Conservation (phyloP, 2,113 vertebrate genomes). For the Odobenus rosmarus region DNA sequence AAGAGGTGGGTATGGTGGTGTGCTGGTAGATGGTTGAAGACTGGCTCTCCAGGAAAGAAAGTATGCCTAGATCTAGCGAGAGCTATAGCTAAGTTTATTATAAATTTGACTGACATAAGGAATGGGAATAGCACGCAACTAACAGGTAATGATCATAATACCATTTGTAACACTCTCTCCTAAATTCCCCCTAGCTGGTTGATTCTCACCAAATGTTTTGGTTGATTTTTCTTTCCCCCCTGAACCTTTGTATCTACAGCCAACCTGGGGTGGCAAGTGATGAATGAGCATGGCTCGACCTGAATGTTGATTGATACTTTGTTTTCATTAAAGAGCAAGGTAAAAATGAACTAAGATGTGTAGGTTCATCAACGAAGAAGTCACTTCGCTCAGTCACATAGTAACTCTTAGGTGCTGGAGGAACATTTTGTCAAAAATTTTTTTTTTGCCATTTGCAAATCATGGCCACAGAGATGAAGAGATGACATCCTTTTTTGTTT, state of each 20-base stretch:
- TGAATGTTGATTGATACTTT: background rate
- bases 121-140: background rate
- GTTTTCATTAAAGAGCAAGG: background rate
- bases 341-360: background rate
- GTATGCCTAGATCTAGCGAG: accelerated
- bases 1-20: slow-evolving; percentile 88
- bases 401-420: background rate
- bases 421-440: background rate
- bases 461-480: background rate
- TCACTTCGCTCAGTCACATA: background rate
- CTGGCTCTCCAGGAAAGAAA: background rate
- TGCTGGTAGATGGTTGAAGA: background rate
- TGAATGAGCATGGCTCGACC: too few relatives aligned
- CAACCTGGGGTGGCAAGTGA: background rate
- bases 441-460: background rate
- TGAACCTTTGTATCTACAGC: background rate
- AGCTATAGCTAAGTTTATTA: background rate
- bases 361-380: background rate
- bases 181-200: background rate
- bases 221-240: accelerated
- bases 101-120: background rate
- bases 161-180: accelerated
- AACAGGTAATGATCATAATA: background rate
- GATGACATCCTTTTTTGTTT: background rate
- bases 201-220: background rate